Conservation (phyloP, 2,113 vertebrate genomes). For the Clarias gariepinus region DNA sequence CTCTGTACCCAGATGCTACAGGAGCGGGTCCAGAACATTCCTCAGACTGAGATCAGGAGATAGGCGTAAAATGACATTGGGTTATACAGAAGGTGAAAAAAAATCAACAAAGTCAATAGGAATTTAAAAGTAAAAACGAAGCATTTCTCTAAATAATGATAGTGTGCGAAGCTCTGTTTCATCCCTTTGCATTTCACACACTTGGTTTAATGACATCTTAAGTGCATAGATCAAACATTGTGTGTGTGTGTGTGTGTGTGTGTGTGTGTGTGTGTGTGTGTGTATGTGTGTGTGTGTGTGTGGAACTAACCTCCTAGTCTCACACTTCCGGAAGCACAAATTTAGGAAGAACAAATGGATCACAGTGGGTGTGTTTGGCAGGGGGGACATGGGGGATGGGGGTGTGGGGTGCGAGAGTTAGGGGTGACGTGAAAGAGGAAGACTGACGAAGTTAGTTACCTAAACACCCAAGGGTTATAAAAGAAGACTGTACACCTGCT, state of each 20-base stretch:
- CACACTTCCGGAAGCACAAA: constrained; percentile 10
- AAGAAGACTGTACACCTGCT: constrained; percentile 28
- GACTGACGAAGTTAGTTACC: constrained; percentile 35
- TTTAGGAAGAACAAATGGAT: constrained; percentile 20
- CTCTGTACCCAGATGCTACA: constrained; percentile 19
- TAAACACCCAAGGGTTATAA: constrained; percentile 37
- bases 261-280: too few relatives aligned
- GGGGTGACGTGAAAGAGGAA: constrained; percentile 33
- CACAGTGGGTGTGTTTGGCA: not conserved
- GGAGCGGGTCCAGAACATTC: constrained; percentile 2
- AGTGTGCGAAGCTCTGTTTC: not conserved
- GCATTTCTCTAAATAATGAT: not conserved
- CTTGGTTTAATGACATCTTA: constrained; percentile 21
- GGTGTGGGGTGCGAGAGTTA: not conserved
- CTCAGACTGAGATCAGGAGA: constrained; percentile 23
- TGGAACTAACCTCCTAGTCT: constrained; percentile 16
- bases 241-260: not conserved
- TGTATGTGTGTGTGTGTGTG: too few relatives aligned
- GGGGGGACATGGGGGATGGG: not conserved
- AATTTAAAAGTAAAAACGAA: not conserved
- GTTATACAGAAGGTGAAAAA: not conserved
- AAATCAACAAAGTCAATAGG: not conserved
- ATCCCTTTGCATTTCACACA: constrained; percentile 20
- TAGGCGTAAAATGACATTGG: not conserved
- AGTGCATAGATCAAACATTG: constrained; percentile 30